Evolutionary conservation across 2,888 invertebrate species (phyloP).

Genomic region (Harpagoxenus sublaevis): DNA sequence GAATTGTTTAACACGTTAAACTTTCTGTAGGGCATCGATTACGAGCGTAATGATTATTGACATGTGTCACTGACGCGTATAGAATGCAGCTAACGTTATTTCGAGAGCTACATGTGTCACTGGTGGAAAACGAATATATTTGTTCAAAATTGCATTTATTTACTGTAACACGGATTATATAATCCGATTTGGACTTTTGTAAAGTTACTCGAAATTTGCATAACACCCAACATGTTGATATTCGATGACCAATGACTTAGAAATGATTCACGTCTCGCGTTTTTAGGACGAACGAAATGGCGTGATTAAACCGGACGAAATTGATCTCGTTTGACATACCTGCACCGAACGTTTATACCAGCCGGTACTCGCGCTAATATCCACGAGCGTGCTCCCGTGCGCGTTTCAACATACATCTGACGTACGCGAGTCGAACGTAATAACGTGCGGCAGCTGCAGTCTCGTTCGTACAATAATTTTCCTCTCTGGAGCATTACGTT

Average conservation of each 20-base stretch:
- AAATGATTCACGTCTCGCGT: background rate
- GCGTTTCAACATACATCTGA: constrained; percentile 63
- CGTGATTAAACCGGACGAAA: background rate
- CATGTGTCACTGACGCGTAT: background rate
- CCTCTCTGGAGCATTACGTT: constrained; percentile 61
- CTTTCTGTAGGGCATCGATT: background rate
- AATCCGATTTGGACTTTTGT: background rate
- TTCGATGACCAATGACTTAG: background rate
- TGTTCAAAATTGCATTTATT: constrained; percentile 16
- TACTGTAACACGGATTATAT: background rate
- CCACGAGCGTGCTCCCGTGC: constrained; percentile 30
- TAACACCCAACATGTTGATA: background rate
- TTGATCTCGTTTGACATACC: background rate
- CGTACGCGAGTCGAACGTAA: constrained; percentile 63
- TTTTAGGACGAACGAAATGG: background rate
- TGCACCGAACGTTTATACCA: constrained; percentile 30
- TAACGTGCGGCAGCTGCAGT: constrained; percentile 64
- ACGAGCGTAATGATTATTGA: constrained; percentile 26
- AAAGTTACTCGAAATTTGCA: background rate
- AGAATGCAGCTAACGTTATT: constrained; percentile 10
- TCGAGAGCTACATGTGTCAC: background rate
- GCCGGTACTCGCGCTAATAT: constrained; percentile 57
- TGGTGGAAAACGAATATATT: background rate
- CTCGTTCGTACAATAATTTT: constrained; percentile 69
- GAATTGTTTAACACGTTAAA: constrained; percentile 4